Conservation (phyloP, 2,113 vertebrate species). For the Beaufortia kweichowensis region DNA sequence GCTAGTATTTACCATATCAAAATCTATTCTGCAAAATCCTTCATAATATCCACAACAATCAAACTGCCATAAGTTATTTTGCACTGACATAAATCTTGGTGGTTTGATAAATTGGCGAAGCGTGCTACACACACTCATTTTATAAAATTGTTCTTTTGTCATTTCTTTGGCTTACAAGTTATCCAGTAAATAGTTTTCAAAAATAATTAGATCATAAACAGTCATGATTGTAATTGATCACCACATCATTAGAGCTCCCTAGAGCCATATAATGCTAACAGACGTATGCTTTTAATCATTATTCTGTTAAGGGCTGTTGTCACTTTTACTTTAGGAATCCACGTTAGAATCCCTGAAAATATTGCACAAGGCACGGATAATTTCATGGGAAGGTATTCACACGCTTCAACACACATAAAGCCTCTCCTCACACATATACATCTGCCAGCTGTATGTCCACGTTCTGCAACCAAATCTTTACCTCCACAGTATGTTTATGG, state of each 20-base stretch:
- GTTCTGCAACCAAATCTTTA: constrained; percentile 3
- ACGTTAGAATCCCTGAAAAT: constrained; percentile 39
- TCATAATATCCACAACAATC: too few relatives aligned
- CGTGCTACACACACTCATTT: not conserved
- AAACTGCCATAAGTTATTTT: not conserved
- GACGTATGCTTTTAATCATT: constrained; percentile 40
- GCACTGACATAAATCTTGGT: not conserved
- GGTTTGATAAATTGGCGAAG: constrained; percentile 9
- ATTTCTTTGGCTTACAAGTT: constrained; percentile 8
- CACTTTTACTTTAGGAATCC: constrained; percentile 44
- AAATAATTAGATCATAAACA: constrained; percentile 4
- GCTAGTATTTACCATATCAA: too few relatives aligned
- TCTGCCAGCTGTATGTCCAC: not conserved
- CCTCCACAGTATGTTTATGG: not conserved
- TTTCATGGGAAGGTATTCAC: not conserved
- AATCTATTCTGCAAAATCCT: too few relatives aligned
- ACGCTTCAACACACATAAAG: not conserved
- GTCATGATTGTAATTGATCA: constrained; percentile 24
- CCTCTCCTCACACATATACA: not conserved
- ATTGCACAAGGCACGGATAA: not conserved
- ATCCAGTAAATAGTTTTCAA: constrained; percentile 1
- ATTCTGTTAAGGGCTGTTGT: constrained; percentile 39
- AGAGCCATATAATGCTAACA: constrained; percentile 18
- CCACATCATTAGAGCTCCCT: not conserved
- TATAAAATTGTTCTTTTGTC: not conserved